Conservation (phyloP, 2,113 vertebrate species). For the Meriones unguiculatus region DNA sequence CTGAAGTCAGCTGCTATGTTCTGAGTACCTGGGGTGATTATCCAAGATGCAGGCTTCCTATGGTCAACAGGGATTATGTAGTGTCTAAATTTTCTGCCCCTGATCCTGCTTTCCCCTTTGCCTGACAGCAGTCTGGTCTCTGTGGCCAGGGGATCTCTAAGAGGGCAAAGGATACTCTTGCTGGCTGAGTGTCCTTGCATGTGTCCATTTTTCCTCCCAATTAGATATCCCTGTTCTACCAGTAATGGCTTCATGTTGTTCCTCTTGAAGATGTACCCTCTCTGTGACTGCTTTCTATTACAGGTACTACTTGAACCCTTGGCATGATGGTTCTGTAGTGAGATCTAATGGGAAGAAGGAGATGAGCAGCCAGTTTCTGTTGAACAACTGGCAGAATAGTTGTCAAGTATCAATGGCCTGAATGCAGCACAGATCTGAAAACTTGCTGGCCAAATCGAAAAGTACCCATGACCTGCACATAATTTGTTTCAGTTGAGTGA, state of each 20-base stretch:
- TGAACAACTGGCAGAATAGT: neutral
- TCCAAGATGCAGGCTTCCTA: neutral
- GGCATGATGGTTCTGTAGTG: neutral
- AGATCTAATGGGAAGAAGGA: neutral
- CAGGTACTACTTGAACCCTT: neutral
- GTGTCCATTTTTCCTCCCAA: neutral
- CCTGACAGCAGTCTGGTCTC: neutral
- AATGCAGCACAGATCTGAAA: neutral
- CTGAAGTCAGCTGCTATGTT: neutral
- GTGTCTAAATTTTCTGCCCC: neutral
- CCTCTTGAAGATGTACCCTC: neutral
- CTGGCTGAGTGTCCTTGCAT: neutral
- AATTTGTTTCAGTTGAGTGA: neutral
- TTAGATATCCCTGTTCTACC: neutral
- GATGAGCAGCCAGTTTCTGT: neutral
- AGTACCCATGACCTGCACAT: neutral
- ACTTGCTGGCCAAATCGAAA: neutral
- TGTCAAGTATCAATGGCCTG: neutral
- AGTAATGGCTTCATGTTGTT: neutral
- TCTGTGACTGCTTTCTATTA: neutral
- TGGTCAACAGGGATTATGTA: neutral
- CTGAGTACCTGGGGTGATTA: neutral
- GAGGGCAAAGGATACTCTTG: neutral
- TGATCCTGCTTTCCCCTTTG: neutral
- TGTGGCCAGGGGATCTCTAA: neutral